Percentiles rank a stretch among this genome's conserved stretches.
These are phyloP conservation scores for Cheirogaleus major DNA, from an alignment of 2,797 vertebrate species.

Conservation along the genomic window DNA sequence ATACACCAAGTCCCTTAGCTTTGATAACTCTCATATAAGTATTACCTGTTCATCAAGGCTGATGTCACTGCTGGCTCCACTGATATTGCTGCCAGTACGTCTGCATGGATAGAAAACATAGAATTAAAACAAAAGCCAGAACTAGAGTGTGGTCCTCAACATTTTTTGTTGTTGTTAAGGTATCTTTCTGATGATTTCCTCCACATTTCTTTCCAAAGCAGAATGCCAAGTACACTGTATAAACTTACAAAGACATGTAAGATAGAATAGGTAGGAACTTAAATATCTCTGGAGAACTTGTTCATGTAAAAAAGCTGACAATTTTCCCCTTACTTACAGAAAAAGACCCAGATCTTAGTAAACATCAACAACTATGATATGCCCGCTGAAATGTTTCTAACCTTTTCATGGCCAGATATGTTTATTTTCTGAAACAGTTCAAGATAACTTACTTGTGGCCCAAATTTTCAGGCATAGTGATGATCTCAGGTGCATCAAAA, in stretches of 20 bases:
- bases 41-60: constrained; percentile 94
- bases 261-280: background rate
- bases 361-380: background rate
- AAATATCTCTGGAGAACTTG: background rate
- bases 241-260: background rate
- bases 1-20: background rate
- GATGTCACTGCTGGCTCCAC: constrained; percentile 94
- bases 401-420: background rate
- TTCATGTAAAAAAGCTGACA: background rate
- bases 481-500: constrained; percentile 95
- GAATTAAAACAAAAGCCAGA: background rate
- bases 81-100: constrained; percentile 96
- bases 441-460: constrained; percentile 93
- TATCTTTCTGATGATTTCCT: background rate
- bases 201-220: background rate
- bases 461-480: constrained; percentile 92
- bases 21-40: background rate
- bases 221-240: background rate
- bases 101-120: constrained; percentile 80
- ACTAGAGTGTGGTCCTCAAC: background rate
- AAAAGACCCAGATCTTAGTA: background rate
- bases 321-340: background rate
- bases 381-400: background rate
- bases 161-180: background rate
- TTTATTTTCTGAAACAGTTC: background rate